These are phyloP conservation scores for Macaria notata DNA, from an alignment of 2,888 invertebrate genomes.

Conservation along the genomic window DNA sequence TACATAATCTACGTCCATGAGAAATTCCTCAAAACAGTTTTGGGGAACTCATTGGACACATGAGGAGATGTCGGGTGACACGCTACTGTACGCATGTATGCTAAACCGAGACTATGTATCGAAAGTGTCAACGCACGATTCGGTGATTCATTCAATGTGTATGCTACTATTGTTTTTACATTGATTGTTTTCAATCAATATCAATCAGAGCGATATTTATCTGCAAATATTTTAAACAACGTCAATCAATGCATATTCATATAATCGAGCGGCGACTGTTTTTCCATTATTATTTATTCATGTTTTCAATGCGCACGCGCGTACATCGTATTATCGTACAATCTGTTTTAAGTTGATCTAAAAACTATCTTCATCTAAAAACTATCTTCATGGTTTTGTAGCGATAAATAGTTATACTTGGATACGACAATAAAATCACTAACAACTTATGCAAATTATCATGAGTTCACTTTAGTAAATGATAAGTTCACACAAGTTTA, in stretches of 20 bases:
- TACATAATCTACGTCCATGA: conserved; percentile 63
- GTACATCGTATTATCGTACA: background rate
- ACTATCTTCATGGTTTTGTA: too few relatives aligned
- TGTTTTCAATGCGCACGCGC: conserved; percentile 1
- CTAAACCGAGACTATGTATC: conserved; percentile 48
- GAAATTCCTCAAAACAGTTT: conserved; percentile 30
- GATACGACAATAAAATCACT: too few relatives aligned
- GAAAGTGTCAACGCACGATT: conserved; percentile 51
- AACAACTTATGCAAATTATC: background rate
- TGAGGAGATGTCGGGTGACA: conserved; percentile 42
- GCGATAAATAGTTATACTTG: background rate
- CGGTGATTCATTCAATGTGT: conserved; percentile 63
- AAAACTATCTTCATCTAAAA: too few relatives aligned
- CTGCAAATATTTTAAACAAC: conserved; percentile 58
- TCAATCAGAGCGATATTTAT: conserved; percentile 51
- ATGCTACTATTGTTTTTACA: conserved; percentile 68
- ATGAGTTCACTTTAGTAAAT: background rate
- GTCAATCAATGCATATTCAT: conserved; percentile 30
- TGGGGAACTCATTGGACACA: conserved; percentile 37
- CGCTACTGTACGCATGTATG: conserved; percentile 43
- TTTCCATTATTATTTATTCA: conserved; percentile 31
- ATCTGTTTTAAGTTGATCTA: too few relatives aligned
- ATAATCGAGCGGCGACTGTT: conserved; percentile 16
- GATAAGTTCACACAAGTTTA: background rate
- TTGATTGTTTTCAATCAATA: conserved; percentile 63